Evolutionary conservation across 2,113 vertebrate genomes (phyloP).

Genomic region (Solea senegalensis): DNA sequence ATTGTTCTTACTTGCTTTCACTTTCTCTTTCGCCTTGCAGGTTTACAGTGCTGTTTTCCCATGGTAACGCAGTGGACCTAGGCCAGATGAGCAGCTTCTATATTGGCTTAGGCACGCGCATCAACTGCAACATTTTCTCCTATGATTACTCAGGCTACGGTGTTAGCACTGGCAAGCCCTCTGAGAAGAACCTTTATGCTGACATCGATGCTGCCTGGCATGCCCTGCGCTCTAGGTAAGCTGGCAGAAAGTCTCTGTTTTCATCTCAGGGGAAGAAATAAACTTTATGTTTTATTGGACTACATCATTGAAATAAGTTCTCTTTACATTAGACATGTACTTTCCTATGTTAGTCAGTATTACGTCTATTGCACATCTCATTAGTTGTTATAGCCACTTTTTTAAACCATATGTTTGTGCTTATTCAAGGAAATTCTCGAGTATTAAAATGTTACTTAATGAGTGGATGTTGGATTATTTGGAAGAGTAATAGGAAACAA

Average conservation of each 20-base stretch:
- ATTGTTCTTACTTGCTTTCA: not conserved
- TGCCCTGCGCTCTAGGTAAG: constrained; percentile 91
- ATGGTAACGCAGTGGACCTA: constrained; percentile 96
- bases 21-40: constrained; percentile 68
- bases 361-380: not conserved
- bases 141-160: constrained; percentile 99
- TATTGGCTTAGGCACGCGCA: constrained; percentile 93
- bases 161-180: constrained; percentile 92
- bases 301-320: not conserved
- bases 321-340: too few species aligned
- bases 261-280: not conserved
- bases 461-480: too few species aligned
- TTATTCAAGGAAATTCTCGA: too few species aligned
- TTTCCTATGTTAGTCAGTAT: not conserved
- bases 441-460: too few species aligned
- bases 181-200: constrained; percentile 95
- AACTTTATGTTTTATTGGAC: not conserved
- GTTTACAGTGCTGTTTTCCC: constrained; percentile 97
- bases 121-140: constrained; percentile 99
- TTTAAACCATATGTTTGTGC: too few species aligned
- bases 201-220: constrained; percentile 98
- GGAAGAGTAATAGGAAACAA: too few species aligned
- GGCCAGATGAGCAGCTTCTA: constrained; percentile 99
- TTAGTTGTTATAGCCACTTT: not conserved
- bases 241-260: constrained; percentile 4